A percentile compares a stretch with the other conserved stretches of the same genome.
These are phyloP conservation scores for Tympanoctomys barrerae DNA, from an alignment of 2,797 vertebrate species.

Conservation along the genomic window DNA sequence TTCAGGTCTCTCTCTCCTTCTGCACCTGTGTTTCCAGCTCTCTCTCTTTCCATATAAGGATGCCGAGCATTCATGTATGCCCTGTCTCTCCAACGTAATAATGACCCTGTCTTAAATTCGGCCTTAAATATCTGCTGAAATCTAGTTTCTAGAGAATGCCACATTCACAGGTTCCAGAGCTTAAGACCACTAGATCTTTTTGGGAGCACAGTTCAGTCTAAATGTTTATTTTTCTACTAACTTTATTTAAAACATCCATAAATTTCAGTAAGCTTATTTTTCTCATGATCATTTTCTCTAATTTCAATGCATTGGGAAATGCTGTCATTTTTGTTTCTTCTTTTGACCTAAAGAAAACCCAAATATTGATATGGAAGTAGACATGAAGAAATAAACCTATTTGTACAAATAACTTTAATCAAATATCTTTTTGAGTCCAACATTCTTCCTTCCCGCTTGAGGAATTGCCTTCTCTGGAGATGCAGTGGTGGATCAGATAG, in stretches of 20 bases:
- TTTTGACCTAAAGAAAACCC: slow-evolving; percentile 9
- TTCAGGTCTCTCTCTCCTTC: too few relatives aligned
- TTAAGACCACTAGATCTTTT: not conserved
- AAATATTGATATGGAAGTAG: not conserved
- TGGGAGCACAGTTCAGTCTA: not conserved
- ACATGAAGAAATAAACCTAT: not conserved
- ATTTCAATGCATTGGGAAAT: slow-evolving; percentile 14
- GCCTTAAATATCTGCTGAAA: slow-evolving; percentile 3
- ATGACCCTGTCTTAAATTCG: not conserved
- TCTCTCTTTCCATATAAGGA: not conserved
- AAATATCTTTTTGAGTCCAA: not conserved
- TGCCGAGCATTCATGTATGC: not conserved
- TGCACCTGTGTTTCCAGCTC: too few relatives aligned
- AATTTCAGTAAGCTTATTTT: slow-evolving; percentile 35
- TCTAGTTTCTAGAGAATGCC: not conserved
- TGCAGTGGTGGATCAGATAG: not conserved
- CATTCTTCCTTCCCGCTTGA: not conserved
- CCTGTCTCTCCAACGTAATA: not conserved
- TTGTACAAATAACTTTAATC: not conserved
- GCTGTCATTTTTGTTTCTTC: not conserved
- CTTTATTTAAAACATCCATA: not conserved
- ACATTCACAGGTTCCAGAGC: not conserved
- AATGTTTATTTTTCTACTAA: not conserved
- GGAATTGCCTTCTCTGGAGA: not conserved
- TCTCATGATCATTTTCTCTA: slow-evolving; percentile 13